Base-by-base conservation (phyloP, 1,140 invertebrate genomes). In the Drosophila miranda region DNA sequence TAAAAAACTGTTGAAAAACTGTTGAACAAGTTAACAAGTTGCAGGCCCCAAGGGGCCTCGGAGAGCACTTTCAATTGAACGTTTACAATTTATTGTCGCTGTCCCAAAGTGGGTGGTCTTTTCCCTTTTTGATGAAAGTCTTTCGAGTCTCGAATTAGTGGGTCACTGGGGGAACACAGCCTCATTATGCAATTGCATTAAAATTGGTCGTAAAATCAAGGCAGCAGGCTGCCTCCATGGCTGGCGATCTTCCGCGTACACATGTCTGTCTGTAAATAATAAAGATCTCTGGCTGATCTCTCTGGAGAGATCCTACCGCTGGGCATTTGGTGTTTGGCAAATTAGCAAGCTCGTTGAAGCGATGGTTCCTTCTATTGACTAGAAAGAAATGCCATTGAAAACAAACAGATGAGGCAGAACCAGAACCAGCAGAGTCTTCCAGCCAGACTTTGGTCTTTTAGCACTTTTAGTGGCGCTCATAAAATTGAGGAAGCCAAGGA, bases 11-110 rank as follows among this genome's bases (percentile, higher is more conserved):
- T 44, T 60, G 49, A 43, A 52, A 45, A 57, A 71, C 59, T 49
- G 69, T 44, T 60, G 49, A 58, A 82, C 78, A 81, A 81, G 68
- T 81, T 82, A 82, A 78, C 78, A 82, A 78, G 62, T 70, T 82
- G 74, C 54, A 57, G 19, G 69, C 63, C 59, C 56, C 59, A 5
- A 5, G 51, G 55, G 59, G 64, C 3, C 11, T 34, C 9, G 9
- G 1, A 13, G 49, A 43, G 75, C 78, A 82, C 78, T 82, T 82
- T 82, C 78, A 82, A 82, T 82, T 81, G 74, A 63, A 73, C 78
- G 64, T 57, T 76, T 76, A 68, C 68, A 72, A 78, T 78, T 73
- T 80, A 80, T 81, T 80, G 77, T 81, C 72, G 42, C 48, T 53
- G 46, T 62, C 52, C 54, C 64, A 44, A 76, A 72, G 78, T 82